Conservation (phyloP, 2,113 vertebrate genomes). For the Gila orcuttii region DNA sequence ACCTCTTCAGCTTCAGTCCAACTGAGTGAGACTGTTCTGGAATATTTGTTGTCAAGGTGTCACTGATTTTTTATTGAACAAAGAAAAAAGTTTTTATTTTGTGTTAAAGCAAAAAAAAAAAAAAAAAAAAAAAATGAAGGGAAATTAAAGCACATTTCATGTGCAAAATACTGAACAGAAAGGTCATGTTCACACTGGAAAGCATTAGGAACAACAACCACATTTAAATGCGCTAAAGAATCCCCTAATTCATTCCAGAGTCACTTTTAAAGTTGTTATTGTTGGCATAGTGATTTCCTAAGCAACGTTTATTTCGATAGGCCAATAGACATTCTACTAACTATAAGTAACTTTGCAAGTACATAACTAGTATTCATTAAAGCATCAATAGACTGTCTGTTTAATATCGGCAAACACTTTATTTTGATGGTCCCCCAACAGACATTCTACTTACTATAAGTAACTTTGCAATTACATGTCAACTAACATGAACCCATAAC, state of each 20-base stretch:
- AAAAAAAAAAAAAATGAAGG: not conserved
- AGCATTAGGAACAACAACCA: not conserved
- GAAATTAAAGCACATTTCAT: not conserved
- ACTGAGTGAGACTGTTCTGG: not conserved
- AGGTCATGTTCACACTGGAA: not conserved
- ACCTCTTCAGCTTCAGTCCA: not conserved
- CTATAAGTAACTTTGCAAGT: no score
- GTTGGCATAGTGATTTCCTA: not conserved
- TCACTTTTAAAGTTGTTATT: not conserved
- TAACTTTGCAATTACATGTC: no score
- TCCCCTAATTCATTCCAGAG: not conserved
- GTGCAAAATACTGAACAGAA: not conserved
- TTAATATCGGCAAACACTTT: no score
- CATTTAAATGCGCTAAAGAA: not conserved
- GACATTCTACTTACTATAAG: no score
- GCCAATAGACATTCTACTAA: no score
- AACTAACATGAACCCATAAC: no score
- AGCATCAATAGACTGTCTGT: no score
- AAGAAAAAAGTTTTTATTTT: not conserved
- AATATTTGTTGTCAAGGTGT: not conserved
- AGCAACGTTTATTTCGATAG: not conserved
- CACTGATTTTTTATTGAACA: not conserved
- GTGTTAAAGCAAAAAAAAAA: not conserved
- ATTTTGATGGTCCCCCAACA: no score
- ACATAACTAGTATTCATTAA: no score